Percentiles rank a stretch among this genome's conserved stretches.
phyloP scores from a whole-genome alignment of 2,888 invertebrate species.

The Drosophila fulvimacula region DNA sequence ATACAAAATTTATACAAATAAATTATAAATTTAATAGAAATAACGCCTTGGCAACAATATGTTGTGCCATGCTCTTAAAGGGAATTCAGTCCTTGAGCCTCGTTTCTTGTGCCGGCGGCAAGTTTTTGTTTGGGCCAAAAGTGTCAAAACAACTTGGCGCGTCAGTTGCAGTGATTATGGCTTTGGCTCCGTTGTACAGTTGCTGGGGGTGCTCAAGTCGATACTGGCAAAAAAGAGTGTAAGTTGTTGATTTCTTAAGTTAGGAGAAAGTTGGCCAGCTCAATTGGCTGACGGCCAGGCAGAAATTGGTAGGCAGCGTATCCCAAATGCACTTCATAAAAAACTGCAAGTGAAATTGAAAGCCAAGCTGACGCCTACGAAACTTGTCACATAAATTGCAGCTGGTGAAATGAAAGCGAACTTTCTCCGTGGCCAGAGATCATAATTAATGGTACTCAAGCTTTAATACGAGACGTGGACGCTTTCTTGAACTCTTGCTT shows the following conservation, averaged over 20 bases:
- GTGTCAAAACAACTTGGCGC: conserved; percentile 75
- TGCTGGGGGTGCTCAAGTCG: conserved; percentile 22
- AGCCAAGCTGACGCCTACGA: conserved; percentile 57
- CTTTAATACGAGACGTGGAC: conserved; percentile 10
- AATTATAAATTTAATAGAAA: not conserved
- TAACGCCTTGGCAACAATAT: not conserved
- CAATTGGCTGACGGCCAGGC: conserved; percentile 49
- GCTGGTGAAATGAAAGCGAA: conserved; percentile 32
- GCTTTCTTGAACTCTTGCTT: conserved; percentile 18
- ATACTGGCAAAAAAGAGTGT: conserved; percentile 44
- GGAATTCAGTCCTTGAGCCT: conserved; percentile 19
- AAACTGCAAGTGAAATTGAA: conserved; percentile 65
- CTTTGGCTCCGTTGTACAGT: not conserved
- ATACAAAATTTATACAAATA: too few relatives aligned
- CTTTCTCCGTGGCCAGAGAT: conserved; percentile 42
- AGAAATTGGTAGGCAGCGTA: not conserved
- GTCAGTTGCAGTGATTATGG: conserved; percentile 32
- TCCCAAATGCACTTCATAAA: conserved; percentile 51
- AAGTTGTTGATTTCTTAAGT: conserved; percentile 61
- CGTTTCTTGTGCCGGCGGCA: conserved; percentile 22
- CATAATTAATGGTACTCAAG: conserved; percentile 69
- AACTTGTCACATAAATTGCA: conserved; percentile 61
- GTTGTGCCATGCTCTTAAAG: not conserved
- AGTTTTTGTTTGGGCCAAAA: conserved; percentile 62
- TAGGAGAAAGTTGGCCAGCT: not conserved